phyloP scores from a whole-genome alignment of 2,113 vertebrate species.

The Micronycteris hirsuta region DNA sequence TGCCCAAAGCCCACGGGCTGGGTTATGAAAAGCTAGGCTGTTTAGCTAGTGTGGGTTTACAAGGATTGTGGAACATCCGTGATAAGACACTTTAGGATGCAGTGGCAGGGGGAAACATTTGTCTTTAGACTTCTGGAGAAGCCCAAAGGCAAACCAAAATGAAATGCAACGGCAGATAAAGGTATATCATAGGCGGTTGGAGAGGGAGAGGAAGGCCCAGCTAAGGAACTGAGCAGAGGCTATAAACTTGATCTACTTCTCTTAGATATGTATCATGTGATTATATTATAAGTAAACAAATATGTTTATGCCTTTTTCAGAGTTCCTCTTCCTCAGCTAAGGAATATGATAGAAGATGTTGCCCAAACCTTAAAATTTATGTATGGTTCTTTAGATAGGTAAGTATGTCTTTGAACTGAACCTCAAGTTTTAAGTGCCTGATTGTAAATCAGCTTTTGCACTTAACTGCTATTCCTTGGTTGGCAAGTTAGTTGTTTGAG shows the following conservation, averaged over 20 bases:
- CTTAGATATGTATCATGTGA: neutral
- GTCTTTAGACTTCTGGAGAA: neutral
- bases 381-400: constrained; percentile 93
- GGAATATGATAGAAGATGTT: constrained; percentile 87
- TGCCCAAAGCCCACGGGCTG: neutral
- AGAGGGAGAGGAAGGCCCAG: neutral
- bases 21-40: neutral
- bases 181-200: neutral
- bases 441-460: neutral
- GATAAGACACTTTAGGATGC: neutral
- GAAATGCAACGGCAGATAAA: neutral
- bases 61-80: neutral
- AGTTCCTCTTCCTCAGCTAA: constrained; percentile 90
- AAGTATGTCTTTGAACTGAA: constrained; percentile 60
- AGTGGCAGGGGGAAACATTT: neutral
- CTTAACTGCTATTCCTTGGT: neutral
- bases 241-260: neutral
- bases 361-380: constrained; percentile 92
- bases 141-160: neutral
- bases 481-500: neutral
- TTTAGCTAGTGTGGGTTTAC: neutral
- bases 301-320: constrained; percentile 69
- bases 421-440: constrained; percentile 24
- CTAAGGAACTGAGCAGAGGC: neutral
- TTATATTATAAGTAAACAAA: neutral